Percentiles rank a stretch among this genome's conserved stretches.
Conservation (phyloP, 2,888 invertebrate species). For the Nephrotoma flavescens region DNA sequence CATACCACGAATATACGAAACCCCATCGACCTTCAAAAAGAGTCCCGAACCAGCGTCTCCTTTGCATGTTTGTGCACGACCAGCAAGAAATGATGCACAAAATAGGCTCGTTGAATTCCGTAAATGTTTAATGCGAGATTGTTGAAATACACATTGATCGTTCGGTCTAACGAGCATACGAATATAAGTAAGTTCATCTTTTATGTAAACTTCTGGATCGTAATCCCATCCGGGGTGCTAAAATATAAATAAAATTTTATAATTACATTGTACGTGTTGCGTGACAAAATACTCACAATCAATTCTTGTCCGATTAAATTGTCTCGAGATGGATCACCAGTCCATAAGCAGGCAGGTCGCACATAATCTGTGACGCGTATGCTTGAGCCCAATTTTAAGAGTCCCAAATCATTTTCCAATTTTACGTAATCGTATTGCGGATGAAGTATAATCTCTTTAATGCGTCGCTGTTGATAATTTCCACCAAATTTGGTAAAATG, state of each 20-base stretch:
- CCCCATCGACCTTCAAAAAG: conserved; percentile 17
- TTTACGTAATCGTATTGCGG: conserved; percentile 5
- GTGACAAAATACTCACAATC: conserved; percentile 28
- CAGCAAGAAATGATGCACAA: conserved; percentile 9
- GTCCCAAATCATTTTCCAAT: conserved; percentile 23
- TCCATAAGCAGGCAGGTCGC: conserved; percentile 31
- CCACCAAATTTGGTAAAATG: conserved; percentile 25
- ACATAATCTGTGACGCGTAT: conserved; percentile 26
- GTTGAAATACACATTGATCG: conserved; percentile 37
- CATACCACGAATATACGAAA: conserved; percentile 12
- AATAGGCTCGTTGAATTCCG: neutral
- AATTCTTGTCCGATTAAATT: conserved; percentile 36
- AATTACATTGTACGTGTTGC: neutral
- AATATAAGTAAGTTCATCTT: conserved; percentile 40
- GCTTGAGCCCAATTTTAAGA: conserved; percentile 25
- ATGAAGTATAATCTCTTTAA: conserved; percentile 8
- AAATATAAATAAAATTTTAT: conserved; percentile 8
- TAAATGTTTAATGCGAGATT: neutral
- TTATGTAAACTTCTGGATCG: conserved; percentile 31
- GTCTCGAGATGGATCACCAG: conserved; percentile 29
- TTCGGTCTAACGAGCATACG: conserved; percentile 44
- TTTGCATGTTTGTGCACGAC: conserved; percentile 33
- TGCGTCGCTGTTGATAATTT: conserved; percentile 21
- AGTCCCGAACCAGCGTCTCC: conserved; percentile 39
- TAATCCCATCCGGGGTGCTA: neutral